phyloP scores from a whole-genome alignment of 1,140 invertebrate species.

The Leptopilina clavipes region DNA sequence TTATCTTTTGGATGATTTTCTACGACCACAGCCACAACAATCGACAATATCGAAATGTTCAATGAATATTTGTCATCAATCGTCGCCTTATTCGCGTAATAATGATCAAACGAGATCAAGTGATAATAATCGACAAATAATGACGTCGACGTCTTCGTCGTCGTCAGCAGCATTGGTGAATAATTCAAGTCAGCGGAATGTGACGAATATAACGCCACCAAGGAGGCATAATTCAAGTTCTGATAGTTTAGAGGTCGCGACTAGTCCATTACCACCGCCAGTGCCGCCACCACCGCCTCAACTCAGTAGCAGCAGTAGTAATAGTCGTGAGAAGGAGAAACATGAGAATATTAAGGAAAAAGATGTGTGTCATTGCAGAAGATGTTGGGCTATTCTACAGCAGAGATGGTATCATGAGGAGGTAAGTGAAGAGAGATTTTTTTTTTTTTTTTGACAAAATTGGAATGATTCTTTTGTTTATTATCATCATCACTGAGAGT shows the following conservation, averaged over 20 bases:
- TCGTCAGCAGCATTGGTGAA: slow-evolving; percentile 11
- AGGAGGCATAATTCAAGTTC: slow-evolving; percentile 72
- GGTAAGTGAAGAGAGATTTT: slow-evolving; percentile 59
- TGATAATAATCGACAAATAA: slow-evolving; percentile 50
- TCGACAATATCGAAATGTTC: slow-evolving; percentile 59
- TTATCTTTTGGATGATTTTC: slow-evolving; percentile 75
- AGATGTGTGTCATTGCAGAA: slow-evolving; percentile 68
- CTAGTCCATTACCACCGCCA: slow-evolving; percentile 72
- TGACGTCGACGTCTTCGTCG: no score
- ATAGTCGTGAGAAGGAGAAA: slow-evolving; percentile 56
- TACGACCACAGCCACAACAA: slow-evolving; percentile 69
- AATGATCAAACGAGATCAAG: slow-evolving; percentile 55
- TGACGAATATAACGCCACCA: slow-evolving; percentile 72
- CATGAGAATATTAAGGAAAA: slow-evolving; percentile 62
- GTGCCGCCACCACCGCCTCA: slow-evolving; percentile 72
- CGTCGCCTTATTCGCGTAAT: slow-evolving; percentile 51
- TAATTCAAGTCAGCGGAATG: slow-evolving; percentile 52
- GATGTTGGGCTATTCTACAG: slow-evolving; percentile 69
- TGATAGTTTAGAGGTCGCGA: slow-evolving; percentile 72
- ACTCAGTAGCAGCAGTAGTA: slow-evolving; percentile 53
- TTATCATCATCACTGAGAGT: no score
- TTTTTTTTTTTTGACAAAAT: no score
- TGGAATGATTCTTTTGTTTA: no score
- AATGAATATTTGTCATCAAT: slow-evolving; percentile 60
- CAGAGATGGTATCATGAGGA: slow-evolving; percentile 70